Evolutionary conservation across 2,888 invertebrate genomes (phyloP), one percentile per base, ranked within the genome.

Genomic region (Troides oblongomaculatus): DNA sequence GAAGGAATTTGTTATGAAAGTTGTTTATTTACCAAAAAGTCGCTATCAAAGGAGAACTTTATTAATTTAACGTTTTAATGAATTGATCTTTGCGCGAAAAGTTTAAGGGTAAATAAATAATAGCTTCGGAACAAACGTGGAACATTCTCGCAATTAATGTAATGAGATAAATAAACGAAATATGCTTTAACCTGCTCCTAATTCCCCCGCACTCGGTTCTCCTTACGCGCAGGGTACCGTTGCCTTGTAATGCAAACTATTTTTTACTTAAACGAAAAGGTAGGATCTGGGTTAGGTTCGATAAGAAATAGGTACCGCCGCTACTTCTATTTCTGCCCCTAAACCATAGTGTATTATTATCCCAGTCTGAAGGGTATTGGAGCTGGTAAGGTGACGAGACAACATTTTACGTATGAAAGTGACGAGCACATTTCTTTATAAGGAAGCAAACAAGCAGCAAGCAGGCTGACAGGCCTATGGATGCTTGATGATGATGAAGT

Each of bases 141-240:
- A 63, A 30, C 61, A 59, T 67, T 61, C 39, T 70, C 56, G 70
- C 70, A 70, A 70, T 70, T 70, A 70, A 39, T 64, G 70, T 70
- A 70, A 70, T 70, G 66, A 63, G 46, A 64, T 70, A 70, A 66
- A 70, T 66, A 56, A 67, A 66, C 63, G 66, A 67, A 70, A 70
- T 70, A 70, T 70, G 66, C 66, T 64, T 67, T 70, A 65, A 70
- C 66, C 59, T 50, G 23, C 59, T 57, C 62, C 66, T 63, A 70
- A 70, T 64, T 66, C 70, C 60, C 60, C 60, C 60, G 36, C 69
- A 43, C 56, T 39, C n/a, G 64, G 18, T 25, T 25, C 64, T 70
- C 63, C 62, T 64, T 60, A 60, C 56, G 14, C 6, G 6, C 10
- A 67, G 70, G 66, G 70, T 60, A 66, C 70, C 66, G 63, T 21